Conservation (phyloP, 2,113 vertebrate genomes). For the Polypterus bichir region DNA sequence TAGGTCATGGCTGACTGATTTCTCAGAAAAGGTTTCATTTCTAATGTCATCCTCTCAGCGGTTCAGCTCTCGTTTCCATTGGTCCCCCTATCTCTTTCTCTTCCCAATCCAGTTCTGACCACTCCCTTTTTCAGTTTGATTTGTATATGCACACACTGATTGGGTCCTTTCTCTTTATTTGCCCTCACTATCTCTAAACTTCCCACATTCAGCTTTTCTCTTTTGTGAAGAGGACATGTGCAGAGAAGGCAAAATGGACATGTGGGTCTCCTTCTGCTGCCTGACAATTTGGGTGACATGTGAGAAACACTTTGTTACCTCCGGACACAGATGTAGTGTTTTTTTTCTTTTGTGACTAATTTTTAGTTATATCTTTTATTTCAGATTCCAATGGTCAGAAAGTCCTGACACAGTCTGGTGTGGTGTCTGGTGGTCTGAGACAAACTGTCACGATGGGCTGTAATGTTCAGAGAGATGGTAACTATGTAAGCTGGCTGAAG, state of each 20-base stretch:
- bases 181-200: no score
- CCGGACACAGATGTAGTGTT: background rate
- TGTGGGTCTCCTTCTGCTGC: background rate
- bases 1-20: no score
- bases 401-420: slow-evolving; percentile 23
- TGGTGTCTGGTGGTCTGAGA: slow-evolving; percentile 20
- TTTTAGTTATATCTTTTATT: slow-evolving; percentile 10
- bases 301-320: background rate
- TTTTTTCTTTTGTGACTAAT: slow-evolving; percentile 2
- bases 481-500: slow-evolving; percentile 22
- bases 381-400: slow-evolving; percentile 29
- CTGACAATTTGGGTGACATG: slow-evolving; percentile 1
- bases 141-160: no score
- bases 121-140: no score
- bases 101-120: no score
- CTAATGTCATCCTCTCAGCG: no score
- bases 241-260: background rate
- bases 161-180: no score
- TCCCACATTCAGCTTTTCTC: no score
- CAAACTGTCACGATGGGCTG: slow-evolving; percentile 23
- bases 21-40: no score
- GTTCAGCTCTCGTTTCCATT: no score
- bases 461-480: background rate
- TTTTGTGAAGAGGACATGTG: no score
- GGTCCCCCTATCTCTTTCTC: no score